Evolutionary conservation across 2,113 vertebrate species (phyloP).

Genomic region (Sialia sialis): DNA sequence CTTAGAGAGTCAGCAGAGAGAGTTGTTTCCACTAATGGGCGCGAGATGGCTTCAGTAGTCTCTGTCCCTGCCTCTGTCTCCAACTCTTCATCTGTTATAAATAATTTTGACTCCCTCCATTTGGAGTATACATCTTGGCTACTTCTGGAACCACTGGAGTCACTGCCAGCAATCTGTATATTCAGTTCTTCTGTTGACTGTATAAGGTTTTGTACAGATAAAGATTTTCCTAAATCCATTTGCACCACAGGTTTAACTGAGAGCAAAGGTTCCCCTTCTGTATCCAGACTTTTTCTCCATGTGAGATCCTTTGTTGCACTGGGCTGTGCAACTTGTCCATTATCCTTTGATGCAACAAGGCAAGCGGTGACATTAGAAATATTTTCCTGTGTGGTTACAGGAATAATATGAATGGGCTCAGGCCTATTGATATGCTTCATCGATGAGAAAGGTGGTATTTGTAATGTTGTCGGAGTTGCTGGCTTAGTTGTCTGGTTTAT

Average conservation of each 20-base stretch:
- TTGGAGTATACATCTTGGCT: slow-evolving; percentile 78
- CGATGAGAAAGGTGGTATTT: slow-evolving; percentile 81
- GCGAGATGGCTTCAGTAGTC: slow-evolving; percentile 77
- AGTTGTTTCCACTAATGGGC: slow-evolving; percentile 71
- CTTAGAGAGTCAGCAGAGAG: slow-evolving; percentile 86
- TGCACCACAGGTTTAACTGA: slow-evolving; percentile 73
- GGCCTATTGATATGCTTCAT: slow-evolving; percentile 74
- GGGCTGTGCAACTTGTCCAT: slow-evolving; percentile 70
- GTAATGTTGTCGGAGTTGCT: slow-evolving; percentile 83
- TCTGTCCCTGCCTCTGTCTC: slow-evolving; percentile 75
- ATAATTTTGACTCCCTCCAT: slow-evolving; percentile 92
- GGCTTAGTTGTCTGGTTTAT: slow-evolving; percentile 75
- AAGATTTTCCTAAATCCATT: slow-evolving; percentile 83
- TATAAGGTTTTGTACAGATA: slow-evolving; percentile 94
- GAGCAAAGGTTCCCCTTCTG: slow-evolving; percentile 83
- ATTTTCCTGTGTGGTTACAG: slow-evolving; percentile 75
- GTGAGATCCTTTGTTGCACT: slow-evolving; percentile 78
- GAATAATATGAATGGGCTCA: slow-evolving; percentile 72
- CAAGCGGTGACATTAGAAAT: slow-evolving; percentile 76
- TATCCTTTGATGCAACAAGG: slow-evolving; percentile 78
- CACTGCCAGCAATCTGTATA: slow-evolving; percentile 81
- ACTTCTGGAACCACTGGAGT: slow-evolving; percentile 81
- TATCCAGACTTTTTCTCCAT: slow-evolving; percentile 87
- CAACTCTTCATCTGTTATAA: slow-evolving; percentile 89
- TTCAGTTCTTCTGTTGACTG: slow-evolving; percentile 79